These are phyloP conservation scores for Amniataba percoides DNA, from an alignment of 2,797 vertebrate species.

Conservation along the genomic window DNA sequence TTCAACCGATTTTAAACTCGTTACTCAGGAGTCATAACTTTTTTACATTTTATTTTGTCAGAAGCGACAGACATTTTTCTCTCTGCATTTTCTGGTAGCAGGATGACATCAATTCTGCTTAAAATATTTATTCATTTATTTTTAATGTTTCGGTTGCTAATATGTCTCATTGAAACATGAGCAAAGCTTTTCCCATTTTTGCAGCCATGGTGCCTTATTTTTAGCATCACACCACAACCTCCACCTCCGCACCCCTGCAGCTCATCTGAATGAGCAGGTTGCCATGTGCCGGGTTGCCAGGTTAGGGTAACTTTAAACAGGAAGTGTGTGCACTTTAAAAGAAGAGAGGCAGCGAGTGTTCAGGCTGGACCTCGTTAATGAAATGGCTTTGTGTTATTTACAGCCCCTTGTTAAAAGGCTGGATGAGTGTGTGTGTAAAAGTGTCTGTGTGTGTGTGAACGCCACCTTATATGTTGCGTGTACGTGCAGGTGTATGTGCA, in stretches of 20 bases:
- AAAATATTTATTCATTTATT: not conserved
- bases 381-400: constrained; percentile 87
- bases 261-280: constrained; percentile 67
- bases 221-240: constrained; percentile 46
- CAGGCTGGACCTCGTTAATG: constrained; percentile 85
- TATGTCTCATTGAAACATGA: constrained; percentile 27
- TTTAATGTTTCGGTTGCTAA: not conserved
- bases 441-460: constrained; percentile 39
- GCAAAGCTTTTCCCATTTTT: constrained; percentile 1
- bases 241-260: constrained; percentile 51
- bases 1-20: not conserved
- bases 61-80: not conserved
- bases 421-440: constrained; percentile 65
- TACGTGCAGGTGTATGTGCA: constrained; percentile 21
- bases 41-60: not conserved
- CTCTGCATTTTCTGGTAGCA: not conserved
- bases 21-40: not conserved
- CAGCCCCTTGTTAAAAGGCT: constrained; percentile 83
- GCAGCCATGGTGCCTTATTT: constrained; percentile 41
- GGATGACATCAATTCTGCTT: not conserved
- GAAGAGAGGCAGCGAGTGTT: constrained; percentile 70
- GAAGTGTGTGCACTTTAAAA: constrained; percentile 72
- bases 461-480: constrained; percentile 12
- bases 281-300: constrained; percentile 75
- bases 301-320: constrained; percentile 74